Conservation (phyloP, 2,113 vertebrate species). For the Lasiurus cinereus region DNA sequence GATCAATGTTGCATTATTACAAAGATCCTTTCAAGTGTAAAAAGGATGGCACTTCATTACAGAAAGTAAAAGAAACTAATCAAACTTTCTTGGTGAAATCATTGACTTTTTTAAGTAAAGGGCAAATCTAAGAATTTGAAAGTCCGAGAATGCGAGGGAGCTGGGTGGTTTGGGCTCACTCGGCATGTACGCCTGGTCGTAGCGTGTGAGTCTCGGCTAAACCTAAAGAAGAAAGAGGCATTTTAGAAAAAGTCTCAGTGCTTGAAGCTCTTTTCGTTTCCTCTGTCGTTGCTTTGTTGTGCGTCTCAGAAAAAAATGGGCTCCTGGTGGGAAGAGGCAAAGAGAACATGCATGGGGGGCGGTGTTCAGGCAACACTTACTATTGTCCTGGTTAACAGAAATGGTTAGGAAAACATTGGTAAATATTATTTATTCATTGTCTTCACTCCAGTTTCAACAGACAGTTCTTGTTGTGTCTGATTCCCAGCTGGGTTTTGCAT, state of each 20-base stretch:
- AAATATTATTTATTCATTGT: not conserved
- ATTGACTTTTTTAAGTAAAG: slow-evolving; percentile 94
- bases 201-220: slow-evolving; percentile 72
- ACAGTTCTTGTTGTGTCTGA: not conserved
- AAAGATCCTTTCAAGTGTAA: slow-evolving; percentile 94
- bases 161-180: slow-evolving; percentile 80
- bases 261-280: slow-evolving; percentile 61
- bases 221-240: slow-evolving; percentile 76
- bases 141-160: slow-evolving; percentile 88
- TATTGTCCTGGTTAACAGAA: not conserved
- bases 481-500: not conserved
- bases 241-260: slow-evolving; percentile 68
- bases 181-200: slow-evolving; percentile 72
- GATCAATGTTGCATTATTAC: slow-evolving; percentile 94
- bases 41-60: slow-evolving; percentile 94
- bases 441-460: not conserved
- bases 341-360: not conserved
- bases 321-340: not conserved
- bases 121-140: slow-evolving; percentile 91
- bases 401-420: not conserved
- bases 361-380: not conserved
- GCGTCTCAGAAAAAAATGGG: not conserved
- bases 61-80: slow-evolving; percentile 94
- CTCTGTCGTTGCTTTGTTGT: slow-evolving; percentile 39
- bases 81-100: slow-evolving; percentile 93